Percentiles rank a stretch among this genome's conserved stretches.
phyloP scores from a whole-genome alignment of 2,113 vertebrate species.

The Ciconia stormi region DNA sequence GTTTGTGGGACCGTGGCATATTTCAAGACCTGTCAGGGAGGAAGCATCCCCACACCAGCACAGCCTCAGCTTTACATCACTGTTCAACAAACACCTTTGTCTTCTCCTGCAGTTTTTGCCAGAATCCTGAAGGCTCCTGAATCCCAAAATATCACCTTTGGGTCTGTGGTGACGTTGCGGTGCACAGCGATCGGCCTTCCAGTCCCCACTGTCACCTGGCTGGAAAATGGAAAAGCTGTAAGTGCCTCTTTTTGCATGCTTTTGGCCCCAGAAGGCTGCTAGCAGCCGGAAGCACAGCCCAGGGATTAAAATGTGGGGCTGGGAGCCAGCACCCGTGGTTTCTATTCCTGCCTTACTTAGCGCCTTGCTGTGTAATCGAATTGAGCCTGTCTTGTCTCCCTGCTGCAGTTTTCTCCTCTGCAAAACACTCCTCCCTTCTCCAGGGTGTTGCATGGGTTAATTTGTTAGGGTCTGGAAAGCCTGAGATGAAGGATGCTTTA shows the following conservation, averaged over 20 bases:
- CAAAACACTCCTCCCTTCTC: not conserved
- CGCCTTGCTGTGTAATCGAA: not conserved
- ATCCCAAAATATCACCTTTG: conserved; percentile 89
- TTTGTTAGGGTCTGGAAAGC: not conserved
- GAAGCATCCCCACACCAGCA: not conserved
- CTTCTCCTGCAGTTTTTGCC: conserved; percentile 84
- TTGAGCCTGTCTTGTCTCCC: rapidly evolving
- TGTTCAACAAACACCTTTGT: not conserved
- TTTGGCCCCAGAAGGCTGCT: not conserved
- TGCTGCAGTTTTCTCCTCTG: not conserved
- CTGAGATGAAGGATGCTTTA: not conserved
- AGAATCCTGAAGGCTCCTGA: conserved; percentile 91
- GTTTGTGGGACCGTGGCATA: not conserved
- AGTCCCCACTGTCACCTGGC: conserved; percentile 90
- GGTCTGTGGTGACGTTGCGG: conserved; percentile 85
- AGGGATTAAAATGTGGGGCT: not conserved
- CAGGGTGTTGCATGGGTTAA: not conserved
- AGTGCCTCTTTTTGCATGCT: conserved; percentile 60
- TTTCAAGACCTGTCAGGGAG: not conserved
- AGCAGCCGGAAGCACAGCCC: not conserved
- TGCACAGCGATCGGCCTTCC: conserved; percentile 91
- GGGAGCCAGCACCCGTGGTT: not conserved
- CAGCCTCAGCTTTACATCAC: not conserved
- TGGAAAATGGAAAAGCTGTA: conserved; percentile 95
- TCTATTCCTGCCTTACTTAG: not conserved